Evolutionary conservation across 1,140 invertebrate species (phyloP), one percentile per base, ranked within the genome.

Genomic region (Paraescarpia echinospica): DNA sequence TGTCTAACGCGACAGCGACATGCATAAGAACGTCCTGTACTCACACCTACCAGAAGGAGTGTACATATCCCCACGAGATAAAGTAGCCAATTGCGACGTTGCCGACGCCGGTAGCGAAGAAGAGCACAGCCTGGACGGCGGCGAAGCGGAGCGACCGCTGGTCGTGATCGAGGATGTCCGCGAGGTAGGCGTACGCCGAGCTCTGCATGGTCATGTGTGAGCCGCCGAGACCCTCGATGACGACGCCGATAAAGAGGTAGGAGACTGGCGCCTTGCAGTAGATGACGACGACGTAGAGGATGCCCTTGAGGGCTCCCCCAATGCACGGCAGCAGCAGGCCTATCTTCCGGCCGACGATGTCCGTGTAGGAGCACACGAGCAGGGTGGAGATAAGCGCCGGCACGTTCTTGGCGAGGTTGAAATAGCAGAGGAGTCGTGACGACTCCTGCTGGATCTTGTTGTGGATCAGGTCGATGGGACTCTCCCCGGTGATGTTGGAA

Each of bases 111-210:
- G 90, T 90, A 12, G 34, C 90, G 18, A 41, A 34, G 90, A 90
- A 90, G 9, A 90, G 1, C 34, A 90, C 34, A 18, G 34, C 90
- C 33, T 90, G 34, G 90, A 90, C 34, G 0, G 35, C 90, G 35
- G 90, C 90, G 27, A 90, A 90, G 90, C 90, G 90, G 8, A 90
- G 14, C 12, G 90, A 34, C 9, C 33, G 34, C n/a, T 90, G 34
- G n/a, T 34, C 33, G 1, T 90, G 90, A 12, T 34, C 14, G 34
- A 90, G 34, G 34, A 90, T 51, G n/a, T 92, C 91, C 5, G 91
- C 91, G 33, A 92, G 34, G 91, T 92, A 92, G 35, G 91, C 91
- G n/a, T 92, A 92, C 34, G 91, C 91, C 34, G 34, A 41, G 18
- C 91, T 48, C 34, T 9, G 9, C 12, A 92, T 34, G n/a, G 91